Conservation (phyloP, 2,888 invertebrate genomes). For the Sphaeridia pumilis region DNA sequence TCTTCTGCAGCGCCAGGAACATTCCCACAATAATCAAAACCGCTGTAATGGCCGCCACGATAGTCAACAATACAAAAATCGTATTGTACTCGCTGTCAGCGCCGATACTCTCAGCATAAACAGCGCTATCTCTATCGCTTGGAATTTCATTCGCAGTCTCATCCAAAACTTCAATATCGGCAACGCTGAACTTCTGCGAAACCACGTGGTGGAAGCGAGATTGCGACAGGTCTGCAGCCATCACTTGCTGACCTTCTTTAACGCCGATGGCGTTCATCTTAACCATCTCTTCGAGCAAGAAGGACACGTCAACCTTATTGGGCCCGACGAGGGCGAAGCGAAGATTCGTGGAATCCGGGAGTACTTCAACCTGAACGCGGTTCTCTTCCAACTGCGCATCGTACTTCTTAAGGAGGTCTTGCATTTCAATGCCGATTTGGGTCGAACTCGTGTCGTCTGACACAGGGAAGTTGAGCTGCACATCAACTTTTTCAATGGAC, state of each 20-base stretch:
- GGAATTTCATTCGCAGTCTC: slow-evolving; percentile 16
- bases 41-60: slow-evolving; percentile 31
- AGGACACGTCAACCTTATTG: slow-evolving; percentile 65
- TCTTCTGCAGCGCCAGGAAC: slow-evolving; percentile 35
- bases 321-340: slow-evolving; percentile 55
- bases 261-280: slow-evolving; percentile 24
- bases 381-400: slow-evolving; percentile 22
- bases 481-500: slow-evolving; percentile 60
- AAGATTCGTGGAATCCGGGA: slow-evolving; percentile 42
- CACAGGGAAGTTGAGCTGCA: slow-evolving; percentile 54
- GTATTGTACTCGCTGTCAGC: slow-evolving; percentile 26
- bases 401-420: slow-evolving; percentile 24
- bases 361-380: slow-evolving; percentile 43
- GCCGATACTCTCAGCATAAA: slow-evolving; percentile 25
- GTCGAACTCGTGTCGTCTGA: slow-evolving; percentile 24
- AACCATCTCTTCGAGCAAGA: slow-evolving; percentile 55
- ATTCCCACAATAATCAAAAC: slow-evolving; percentile 30
- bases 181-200: slow-evolving; percentile 1
- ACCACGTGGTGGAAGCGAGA: slow-evolving; percentile 25
- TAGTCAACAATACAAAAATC: slow-evolving; percentile 26
- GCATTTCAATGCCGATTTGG: slow-evolving; percentile 32
- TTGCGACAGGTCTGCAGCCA: slow-evolving; percentile 21
- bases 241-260: slow-evolving; percentile 20
- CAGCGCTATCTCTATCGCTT: slow-evolving; percentile 21
- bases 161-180: slow-evolving; percentile 3